Evolutionary conservation across 2,888 invertebrate genomes (phyloP).

Genomic region (Eubasilissa splendida): DNA sequence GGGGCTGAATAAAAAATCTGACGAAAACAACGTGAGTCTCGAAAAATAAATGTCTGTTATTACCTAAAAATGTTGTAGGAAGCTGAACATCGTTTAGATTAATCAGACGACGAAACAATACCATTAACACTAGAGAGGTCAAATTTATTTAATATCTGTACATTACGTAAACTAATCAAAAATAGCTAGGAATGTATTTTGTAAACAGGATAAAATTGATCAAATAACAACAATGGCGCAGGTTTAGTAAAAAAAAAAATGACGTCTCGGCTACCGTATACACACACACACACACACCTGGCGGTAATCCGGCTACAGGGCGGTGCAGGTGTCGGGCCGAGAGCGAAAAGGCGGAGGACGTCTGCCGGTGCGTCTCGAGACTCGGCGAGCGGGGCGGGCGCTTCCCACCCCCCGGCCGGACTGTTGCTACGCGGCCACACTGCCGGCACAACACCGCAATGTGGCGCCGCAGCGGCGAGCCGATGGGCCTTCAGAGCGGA

Average conservation of each 20-base stretch:
- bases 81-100: too few relatives aligned
- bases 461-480: constrained; percentile 37
- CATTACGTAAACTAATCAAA: neutral
- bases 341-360: constrained; percentile 9
- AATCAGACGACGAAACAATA: too few relatives aligned
- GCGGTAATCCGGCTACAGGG: constrained; percentile 15
- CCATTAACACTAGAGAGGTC: too few relatives aligned
- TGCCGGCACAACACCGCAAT: constrained; percentile 56
- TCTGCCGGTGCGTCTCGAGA: constrained; percentile 37
- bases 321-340: neutral
- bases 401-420: constrained; percentile 42
- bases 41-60: neutral
- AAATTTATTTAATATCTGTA: too few relatives aligned
- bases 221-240: neutral
- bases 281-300: neutral
- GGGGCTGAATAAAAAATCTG: neutral
- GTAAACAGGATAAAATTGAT: neutral
- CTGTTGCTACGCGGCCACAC: constrained; percentile 53
- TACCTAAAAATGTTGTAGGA: neutral
- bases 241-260: constrained; percentile 6
- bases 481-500: neutral
- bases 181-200: neutral
- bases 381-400: constrained; percentile 28
- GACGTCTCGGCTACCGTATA: too few relatives aligned
- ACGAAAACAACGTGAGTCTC: neutral